phyloP scores from a whole-genome alignment of 2,113 vertebrate genomes.

The Phalacrocorax pelagicus region DNA sequence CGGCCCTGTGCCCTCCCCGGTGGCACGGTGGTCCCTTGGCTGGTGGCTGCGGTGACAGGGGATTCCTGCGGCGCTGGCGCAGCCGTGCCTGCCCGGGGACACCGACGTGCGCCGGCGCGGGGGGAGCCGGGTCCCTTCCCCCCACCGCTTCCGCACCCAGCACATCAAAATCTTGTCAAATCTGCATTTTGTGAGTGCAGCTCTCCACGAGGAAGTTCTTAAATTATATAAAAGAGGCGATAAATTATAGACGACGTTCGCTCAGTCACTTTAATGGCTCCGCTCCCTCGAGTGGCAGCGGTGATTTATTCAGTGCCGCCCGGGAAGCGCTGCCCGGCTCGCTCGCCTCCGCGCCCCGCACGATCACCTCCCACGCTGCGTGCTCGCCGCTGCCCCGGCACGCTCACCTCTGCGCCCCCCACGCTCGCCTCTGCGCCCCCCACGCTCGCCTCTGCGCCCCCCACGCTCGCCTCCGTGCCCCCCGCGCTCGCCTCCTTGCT shows the following conservation, averaged over 20 bases:
- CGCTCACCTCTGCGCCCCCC: not conserved
- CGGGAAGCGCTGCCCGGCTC: not conserved
- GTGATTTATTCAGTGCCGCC: constrained; percentile 55
- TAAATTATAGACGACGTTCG: constrained; percentile 64
- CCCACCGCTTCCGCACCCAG: not conserved
- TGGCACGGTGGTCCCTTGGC: not conserved
- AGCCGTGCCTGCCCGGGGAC: not conserved
- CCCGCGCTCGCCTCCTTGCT: fast-evolving
- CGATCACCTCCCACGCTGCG: not conserved
- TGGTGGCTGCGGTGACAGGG: not conserved
- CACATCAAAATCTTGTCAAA: constrained; percentile 40
- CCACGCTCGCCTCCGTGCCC: fast-evolving
- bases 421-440: fast-evolving
- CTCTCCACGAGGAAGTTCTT: constrained; percentile 63
- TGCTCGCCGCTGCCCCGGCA: not conserved
- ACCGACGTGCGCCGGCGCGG: not conserved
- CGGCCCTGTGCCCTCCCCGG: not conserved
- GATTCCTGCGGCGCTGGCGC: not conserved
- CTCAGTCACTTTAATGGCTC: constrained; percentile 62
- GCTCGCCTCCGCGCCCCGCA: not conserved
- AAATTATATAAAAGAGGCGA: constrained; percentile 70
- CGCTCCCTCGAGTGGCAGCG: constrained; percentile 52
- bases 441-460: not conserved
- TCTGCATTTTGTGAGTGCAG: constrained; percentile 28
- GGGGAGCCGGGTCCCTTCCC: not conserved